These are phyloP conservation scores for Polypterus bichir DNA, from an alignment of 2,113 vertebrate genomes.

Conservation along the genomic window DNA sequence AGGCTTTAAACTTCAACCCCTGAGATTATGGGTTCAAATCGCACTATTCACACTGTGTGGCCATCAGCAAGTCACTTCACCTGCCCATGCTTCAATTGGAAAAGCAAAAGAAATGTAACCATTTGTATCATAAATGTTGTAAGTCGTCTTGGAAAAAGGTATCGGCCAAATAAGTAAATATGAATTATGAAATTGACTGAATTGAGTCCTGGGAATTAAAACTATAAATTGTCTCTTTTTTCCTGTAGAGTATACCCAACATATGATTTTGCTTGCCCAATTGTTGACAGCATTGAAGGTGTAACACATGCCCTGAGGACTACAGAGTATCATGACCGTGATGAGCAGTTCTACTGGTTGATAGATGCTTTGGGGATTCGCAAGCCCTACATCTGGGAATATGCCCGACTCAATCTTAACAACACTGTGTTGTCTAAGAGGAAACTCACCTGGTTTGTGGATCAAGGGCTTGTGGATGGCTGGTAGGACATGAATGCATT, in stretches of 20 bases:
- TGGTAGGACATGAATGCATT: constrained; percentile 50
- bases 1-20: too few relatives aligned
- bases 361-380: constrained; percentile 76
- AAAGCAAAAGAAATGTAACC: too few relatives aligned
- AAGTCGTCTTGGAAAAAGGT: too few relatives aligned
- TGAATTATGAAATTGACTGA: not conserved
- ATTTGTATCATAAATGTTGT: too few relatives aligned
- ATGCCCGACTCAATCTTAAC: constrained; percentile 90
- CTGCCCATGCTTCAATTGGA: too few relatives aligned
- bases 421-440: constrained; percentile 95
- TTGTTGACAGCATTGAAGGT: constrained; percentile 89
- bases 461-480: constrained; percentile 92
- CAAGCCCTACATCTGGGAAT: constrained; percentile 92
- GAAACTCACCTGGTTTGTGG: constrained; percentile 94
- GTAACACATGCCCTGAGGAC: constrained; percentile 93
- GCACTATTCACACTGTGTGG: too few relatives aligned
- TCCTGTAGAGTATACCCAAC: constrained; percentile 79
- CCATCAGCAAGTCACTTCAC: too few relatives aligned
- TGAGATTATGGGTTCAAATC: too few relatives aligned
- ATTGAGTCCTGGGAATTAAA: too few relatives aligned
- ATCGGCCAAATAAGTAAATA: not conserved
- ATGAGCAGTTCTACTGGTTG: constrained; percentile 95
- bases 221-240: not conserved
- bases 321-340: constrained; percentile 93
- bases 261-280: constrained; percentile 93